Base-by-base conservation (phyloP, 2,888 invertebrate genomes). In the Ennomos quercinarius region DNA sequence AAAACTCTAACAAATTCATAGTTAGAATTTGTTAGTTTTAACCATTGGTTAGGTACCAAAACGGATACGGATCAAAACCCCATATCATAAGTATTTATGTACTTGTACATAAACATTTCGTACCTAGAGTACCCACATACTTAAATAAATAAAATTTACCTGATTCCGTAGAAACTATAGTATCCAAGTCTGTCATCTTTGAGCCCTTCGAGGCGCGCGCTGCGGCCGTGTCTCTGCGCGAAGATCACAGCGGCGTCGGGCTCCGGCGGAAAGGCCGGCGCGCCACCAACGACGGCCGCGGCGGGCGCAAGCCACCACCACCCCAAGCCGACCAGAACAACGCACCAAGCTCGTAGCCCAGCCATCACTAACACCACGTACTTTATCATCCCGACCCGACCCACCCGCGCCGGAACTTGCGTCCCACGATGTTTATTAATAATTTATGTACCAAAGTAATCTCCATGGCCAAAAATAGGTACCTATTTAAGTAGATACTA, bases 161-260 rank as follows among this genome's bases (percentile, higher is more conserved):
- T 94, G 64, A 97, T 93, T 2, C 97, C 97, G 58, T 94, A 93
- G 74, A 97, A 97, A 27, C 94, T 94, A 67, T 96, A 96, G 76
- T 95, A 94, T 66, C 94, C 94, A 4, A 92, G 93, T 2, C 83
- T 84, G 9, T 90, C 84, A 76, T 96, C 94, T 68, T 94, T 93
- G 56, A 91, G 81, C 11, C 96, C 96, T 72, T 94, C 93, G 35
- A 96, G 82, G 35, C 95, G 92, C 0, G 95, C 94, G 70, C 94
- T 93, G 43, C 92, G 93, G 41, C 94, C 94, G 56, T 94, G 93
- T 68, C 93, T 93, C 67, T 94, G 94, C 0, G 95, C 92, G 76
- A 95, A 95, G 0, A 96, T 94, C 1, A 95, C 94, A 0, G 96
- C 96, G 65, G 96, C 95, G 74, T 95, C 96, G 8, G 93, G 93